phyloP scores from a whole-genome alignment of 2,113 vertebrate species.

The Pyxicephalus adspersus region DNA sequence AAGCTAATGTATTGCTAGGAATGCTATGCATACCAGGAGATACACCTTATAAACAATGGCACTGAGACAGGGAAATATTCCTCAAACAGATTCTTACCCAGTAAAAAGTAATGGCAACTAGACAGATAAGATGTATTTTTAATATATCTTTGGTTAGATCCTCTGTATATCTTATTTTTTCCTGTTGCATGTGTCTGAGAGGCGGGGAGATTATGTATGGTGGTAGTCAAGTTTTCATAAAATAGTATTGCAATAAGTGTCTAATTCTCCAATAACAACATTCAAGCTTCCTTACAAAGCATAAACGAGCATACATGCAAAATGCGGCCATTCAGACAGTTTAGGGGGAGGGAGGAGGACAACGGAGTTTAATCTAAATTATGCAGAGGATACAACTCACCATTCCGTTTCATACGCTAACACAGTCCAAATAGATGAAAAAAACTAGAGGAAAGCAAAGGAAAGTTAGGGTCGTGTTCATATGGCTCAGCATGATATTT shows the following conservation, averaged over 20 bases:
- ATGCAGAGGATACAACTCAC: no score
- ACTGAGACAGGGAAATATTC: slow-evolving; percentile 10
- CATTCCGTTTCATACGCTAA: no score
- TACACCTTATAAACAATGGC: slow-evolving; percentile 47
- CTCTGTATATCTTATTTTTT: slow-evolving; percentile 8
- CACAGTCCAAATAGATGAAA: no score
- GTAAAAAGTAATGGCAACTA: background rate
- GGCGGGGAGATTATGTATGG: background rate
- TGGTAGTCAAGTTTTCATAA: slow-evolving; percentile 2
- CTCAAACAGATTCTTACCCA: slow-evolving; percentile 15
- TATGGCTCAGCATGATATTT: no score
- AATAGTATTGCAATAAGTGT: slow-evolving; percentile 15
- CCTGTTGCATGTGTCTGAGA: background rate
- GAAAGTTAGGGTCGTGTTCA: no score
- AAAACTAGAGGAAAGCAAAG: no score
- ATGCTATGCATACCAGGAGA: slow-evolving; percentile 59
- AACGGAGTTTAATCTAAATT: no score
- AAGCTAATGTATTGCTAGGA: slow-evolving; percentile 70
- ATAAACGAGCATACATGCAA: background rate
- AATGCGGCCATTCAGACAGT: background rate
- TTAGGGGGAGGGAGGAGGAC: no score
- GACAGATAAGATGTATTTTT: slow-evolving; percentile 27
- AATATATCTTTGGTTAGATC: slow-evolving; percentile 14
- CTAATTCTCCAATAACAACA: slow-evolving; percentile 3
- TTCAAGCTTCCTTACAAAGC: background rate